phyloP scores from a whole-genome alignment of 2,113 vertebrate genomes.

The Thunnus maccoyii region DNA sequence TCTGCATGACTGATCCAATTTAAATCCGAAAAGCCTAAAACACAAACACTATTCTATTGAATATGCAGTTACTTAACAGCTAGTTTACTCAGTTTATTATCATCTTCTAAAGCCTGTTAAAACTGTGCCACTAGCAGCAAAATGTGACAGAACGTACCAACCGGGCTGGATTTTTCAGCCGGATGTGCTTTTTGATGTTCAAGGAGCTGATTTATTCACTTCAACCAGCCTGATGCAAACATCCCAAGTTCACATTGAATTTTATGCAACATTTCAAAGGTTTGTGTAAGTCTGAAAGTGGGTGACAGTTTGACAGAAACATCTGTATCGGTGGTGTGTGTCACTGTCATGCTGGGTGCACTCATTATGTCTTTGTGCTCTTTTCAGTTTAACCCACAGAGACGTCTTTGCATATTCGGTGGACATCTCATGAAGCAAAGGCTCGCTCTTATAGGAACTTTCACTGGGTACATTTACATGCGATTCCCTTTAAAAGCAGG shows the following conservation, averaged over 20 bases:
- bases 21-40: not conserved
- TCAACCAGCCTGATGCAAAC: slow-evolving; percentile 44
- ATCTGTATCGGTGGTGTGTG: slow-evolving; percentile 34
- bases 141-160: slow-evolving; percentile 9
- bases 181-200: slow-evolving; percentile 39
- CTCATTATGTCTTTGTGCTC: slow-evolving; percentile 67
- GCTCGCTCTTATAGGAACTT: not conserved
- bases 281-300: slow-evolving; percentile 33
- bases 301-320: slow-evolving; percentile 65
- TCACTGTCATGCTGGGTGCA: slow-evolving; percentile 31
- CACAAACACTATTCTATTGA: not conserved
- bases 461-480: not conserved
- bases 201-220: slow-evolving; percentile 26
- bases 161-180: not conserved
- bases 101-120: slow-evolving; percentile 9
- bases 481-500: not conserved
- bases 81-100: slow-evolving; percentile 12
- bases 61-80: slow-evolving; percentile 1
- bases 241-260: slow-evolving; percentile 27
- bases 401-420: slow-evolving; percentile 39
- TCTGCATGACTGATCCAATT: not conserved
- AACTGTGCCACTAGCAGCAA: slow-evolving; percentile 26
- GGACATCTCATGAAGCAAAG: slow-evolving; percentile 3
- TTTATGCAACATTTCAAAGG: slow-evolving; percentile 36
- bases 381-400: slow-evolving; percentile 44